phyloP scores from a whole-genome alignment of 92 coral and sea anemone genomes.

The Heteractis magnifica region DNA sequence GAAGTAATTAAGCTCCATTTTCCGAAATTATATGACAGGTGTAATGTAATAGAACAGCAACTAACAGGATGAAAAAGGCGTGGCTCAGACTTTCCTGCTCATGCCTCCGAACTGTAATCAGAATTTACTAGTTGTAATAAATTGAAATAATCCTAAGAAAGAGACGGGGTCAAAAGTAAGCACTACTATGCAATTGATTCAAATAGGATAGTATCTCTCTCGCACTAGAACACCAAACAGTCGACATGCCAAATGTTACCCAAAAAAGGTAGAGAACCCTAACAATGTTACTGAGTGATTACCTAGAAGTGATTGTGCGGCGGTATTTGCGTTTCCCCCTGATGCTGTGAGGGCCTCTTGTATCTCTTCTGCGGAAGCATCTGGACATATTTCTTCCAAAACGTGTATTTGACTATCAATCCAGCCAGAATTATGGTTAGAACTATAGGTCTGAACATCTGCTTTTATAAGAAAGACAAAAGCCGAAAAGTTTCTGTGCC shows the following conservation, averaged over 20 bases:
- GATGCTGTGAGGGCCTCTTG: conserved; percentile 31
- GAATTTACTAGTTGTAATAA: too few species aligned
- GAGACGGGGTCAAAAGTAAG: not conserved
- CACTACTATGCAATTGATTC: not conserved
- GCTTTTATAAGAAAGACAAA: too few species aligned
- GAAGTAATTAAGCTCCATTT: too few species aligned
- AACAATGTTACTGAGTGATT: not conserved
- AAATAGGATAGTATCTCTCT: not conserved
- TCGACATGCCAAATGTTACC: not conserved
- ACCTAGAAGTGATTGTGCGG: conserved; percentile 34
- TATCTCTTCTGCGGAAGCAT: conserved; percentile 32
- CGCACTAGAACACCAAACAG: not conserved
- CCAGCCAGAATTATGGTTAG: conserved; percentile 8
- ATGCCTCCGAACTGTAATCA: too few species aligned
- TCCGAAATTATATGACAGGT: too few species aligned
- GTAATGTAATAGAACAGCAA: too few species aligned
- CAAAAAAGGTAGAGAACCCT: not conserved
- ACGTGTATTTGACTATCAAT: conserved; percentile 6
- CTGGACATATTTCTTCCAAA: conserved; percentile 39
- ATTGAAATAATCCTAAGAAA: too few species aligned
- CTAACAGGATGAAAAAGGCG: not conserved
- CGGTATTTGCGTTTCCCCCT: conserved; percentile 27
- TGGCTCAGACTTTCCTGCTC: not conserved
- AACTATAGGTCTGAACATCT: not conserved
- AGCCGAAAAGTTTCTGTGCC: not conserved